Base-by-base conservation (phyloP, 2,113 vertebrate species). In the Vimba vimba region DNA sequence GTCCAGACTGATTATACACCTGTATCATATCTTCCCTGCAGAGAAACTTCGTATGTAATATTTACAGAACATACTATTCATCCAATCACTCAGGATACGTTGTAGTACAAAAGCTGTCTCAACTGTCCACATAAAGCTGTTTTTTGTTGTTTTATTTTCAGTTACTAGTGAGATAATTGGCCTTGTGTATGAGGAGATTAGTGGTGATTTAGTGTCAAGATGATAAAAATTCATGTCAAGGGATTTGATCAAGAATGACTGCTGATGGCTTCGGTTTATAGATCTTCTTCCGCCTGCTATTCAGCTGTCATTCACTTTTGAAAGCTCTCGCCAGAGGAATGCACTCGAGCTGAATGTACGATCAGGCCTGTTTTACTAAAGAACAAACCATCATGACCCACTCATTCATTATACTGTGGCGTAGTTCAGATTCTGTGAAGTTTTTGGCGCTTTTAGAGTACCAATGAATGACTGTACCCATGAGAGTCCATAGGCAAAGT, bases 71-170 rank as follows among this genome's bases (percentile, higher is more conserved):
- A 43, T 23, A 1, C 57, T 66, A 50, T n/a, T 50, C 62, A 25
- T 82, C 88, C 89, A 91, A 86, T 93, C 92, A 91, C 57, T 25
- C 43, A 52, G 83, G 88, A 91, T 91, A 92, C 91, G 85, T 47
- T 45, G 2, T 81, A 85, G 11, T 19, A 15, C 66, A 79, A 76
- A 87, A 86, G n/a, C 43, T n/a, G 8, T 77, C 23, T 50, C 43
- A 82, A 21, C 47, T 4, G 25, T 23, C 33, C 39, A 25, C 5
- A 27, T 55, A 3, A 36, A 64, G 82, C 66, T 71, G 30, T 88
- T 39, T 87, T 82, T 79, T 86, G 71, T 90, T 85, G 12, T 60
- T 62, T 79, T 73, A 36, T 33, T 2, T 57, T 60, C 2, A 84
- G 19, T 45, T 55, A 15, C 33, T 33, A 76, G 64, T 50, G 11